Percentiles rank a stretch among this genome's conserved stretches.
Conservation (phyloP, 2,113 vertebrate genomes). For the Amphiprion ocellaris region DNA sequence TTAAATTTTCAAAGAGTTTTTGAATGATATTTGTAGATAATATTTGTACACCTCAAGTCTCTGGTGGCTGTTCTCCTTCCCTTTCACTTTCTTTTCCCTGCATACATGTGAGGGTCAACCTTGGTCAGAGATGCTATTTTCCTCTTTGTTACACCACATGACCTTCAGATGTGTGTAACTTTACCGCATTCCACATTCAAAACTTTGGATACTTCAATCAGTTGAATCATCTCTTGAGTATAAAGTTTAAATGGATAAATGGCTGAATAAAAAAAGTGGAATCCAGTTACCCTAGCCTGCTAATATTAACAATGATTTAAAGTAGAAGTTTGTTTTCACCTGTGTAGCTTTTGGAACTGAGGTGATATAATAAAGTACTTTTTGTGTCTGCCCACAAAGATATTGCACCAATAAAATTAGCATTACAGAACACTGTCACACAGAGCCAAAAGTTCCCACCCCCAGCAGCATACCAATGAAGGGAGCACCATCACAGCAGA, state of each 20-base stretch:
- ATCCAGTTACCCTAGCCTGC: neutral
- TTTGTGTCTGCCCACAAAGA: neutral
- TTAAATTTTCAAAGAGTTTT: too few relatives aligned
- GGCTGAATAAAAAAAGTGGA: neutral
- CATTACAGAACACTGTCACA: neutral
- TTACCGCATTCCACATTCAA: too few relatives aligned
- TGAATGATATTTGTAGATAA: neutral
- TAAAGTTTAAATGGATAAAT: too few relatives aligned
- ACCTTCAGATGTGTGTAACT: too few relatives aligned
- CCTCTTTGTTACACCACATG: neutral
- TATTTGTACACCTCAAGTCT: neutral
- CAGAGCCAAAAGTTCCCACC: neutral
- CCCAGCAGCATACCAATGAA: neutral
- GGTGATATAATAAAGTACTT: neutral
- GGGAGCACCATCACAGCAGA: neutral
- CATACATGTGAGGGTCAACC: neutral
- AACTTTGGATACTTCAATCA: too few relatives aligned
- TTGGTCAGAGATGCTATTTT: constrained; percentile 11
- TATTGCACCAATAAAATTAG: constrained; percentile 4
- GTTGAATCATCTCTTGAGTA: too few relatives aligned
- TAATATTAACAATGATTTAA: too few relatives aligned
- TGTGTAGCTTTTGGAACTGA: neutral
- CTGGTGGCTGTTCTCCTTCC: neutral
- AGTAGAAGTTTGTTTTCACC: too few relatives aligned
- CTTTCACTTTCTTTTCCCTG: neutral